A percentile compares a stretch with the other conserved stretches of the same genome.
These are phyloP conservation scores for Asbolus verrucosus DNA, from an alignment of 1,140 invertebrate species.

Conservation along the genomic window DNA sequence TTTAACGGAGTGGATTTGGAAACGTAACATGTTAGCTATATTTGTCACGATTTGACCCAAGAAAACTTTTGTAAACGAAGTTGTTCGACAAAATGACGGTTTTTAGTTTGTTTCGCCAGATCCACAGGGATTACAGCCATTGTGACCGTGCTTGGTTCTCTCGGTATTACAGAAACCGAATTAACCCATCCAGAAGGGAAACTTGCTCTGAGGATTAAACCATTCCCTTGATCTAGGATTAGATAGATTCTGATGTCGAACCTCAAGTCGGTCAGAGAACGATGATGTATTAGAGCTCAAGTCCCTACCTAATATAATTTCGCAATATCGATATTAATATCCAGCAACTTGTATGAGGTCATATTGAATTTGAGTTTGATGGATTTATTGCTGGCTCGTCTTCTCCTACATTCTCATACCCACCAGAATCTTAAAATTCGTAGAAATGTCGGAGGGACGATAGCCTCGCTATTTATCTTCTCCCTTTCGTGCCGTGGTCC, in stretches of 20 bases:
- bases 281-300: conserved; percentile 48
- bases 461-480: not conserved
- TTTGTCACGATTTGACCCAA: conserved; percentile 50
- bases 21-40: conserved; percentile 37
- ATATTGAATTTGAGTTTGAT: conserved; percentile 37
- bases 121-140: conserved; percentile 56
- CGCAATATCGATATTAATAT: conserved; percentile 43
- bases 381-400: conserved; percentile 24
- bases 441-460: not conserved
- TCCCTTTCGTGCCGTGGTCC: too few species aligned
- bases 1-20: conserved; percentile 29
- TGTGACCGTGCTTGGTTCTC: conserved; percentile 51
- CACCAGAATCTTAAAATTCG: conserved; percentile 19
- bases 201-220: conserved; percentile 58
- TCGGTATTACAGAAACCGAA: conserved; percentile 56
- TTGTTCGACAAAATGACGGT: conserved; percentile 54
- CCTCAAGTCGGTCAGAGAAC: conserved; percentile 51
- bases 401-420: conserved; percentile 12
- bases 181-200: conserved; percentile 56
- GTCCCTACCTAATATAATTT: conserved; percentile 33
- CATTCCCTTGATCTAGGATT: conserved; percentile 59
- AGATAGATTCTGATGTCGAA: conserved; percentile 57
- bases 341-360: conserved; percentile 32
- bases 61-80: conserved; percentile 50
- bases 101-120: conserved; percentile 56